These are phyloP conservation scores for Ephestia elutella DNA, from an alignment of 1,140 invertebrate species.

Conservation along the genomic window DNA sequence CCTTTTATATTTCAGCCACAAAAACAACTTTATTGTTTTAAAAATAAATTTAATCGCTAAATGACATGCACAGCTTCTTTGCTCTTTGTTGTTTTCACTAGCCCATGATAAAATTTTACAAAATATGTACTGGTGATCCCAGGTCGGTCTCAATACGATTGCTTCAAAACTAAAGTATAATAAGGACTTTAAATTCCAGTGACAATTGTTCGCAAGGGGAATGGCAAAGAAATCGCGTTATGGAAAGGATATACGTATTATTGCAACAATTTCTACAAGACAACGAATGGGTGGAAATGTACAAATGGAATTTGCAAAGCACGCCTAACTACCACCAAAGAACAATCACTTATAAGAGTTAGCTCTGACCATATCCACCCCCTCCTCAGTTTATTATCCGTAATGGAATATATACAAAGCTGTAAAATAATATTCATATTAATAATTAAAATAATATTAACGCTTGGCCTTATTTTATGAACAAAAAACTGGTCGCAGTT, in stretches of 20 bases:
- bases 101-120: no score
- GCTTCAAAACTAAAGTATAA: no score
- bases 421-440: background rate
- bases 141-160: no score
- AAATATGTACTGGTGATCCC: no score
- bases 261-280: slow-evolving; percentile 9
- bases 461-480: no score
- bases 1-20: no score
- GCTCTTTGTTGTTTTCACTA: no score
- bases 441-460: no score
- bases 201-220: slow-evolving; percentile 10
- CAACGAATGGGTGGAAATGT: slow-evolving; percentile 22
- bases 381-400: background rate
- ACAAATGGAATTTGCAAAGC: slow-evolving; percentile 22
- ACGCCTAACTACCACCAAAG: slow-evolving; percentile 18
- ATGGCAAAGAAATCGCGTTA: slow-evolving; percentile 24
- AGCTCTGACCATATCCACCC: background rate
- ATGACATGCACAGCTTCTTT: no score
- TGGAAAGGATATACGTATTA: slow-evolving; percentile 26
- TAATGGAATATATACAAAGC: background rate
- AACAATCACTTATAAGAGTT: background rate
- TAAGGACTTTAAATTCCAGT: slow-evolving; percentile 24
- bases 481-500: no score
- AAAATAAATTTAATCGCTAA: no score
- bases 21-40: no score